A percentile compares a stretch with the other conserved stretches of the same genome.
These are phyloP conservation scores for Epinephelus coioides DNA, from an alignment of 2,797 vertebrate species.

Conservation along the genomic window DNA sequence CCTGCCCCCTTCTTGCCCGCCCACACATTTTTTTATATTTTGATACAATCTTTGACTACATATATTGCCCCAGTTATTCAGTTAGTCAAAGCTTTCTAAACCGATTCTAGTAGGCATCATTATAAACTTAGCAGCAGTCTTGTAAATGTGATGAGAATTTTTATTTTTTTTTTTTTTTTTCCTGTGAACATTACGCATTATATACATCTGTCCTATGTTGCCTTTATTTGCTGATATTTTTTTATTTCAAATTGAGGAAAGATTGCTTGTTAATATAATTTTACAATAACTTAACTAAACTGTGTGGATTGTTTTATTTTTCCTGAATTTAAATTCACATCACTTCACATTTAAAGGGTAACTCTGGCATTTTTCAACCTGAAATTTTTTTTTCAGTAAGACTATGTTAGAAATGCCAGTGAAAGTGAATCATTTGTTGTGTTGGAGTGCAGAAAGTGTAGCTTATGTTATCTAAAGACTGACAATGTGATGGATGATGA, in stretches of 20 bases:
- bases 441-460: too few species aligned
- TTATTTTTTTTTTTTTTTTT: slow-evolving; percentile 48
- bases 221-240: slow-evolving; percentile 87
- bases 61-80: slow-evolving; percentile 85
- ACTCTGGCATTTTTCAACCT: too few species aligned
- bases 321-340: neutral
- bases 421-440: too few species aligned
- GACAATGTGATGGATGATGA: too few species aligned
- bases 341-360: neutral
- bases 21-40: slow-evolving; percentile 78
- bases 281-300: slow-evolving; percentile 88
- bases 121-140: slow-evolving; percentile 84
- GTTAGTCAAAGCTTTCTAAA: slow-evolving; percentile 83
- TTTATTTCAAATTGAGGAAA: slow-evolving; percentile 88
- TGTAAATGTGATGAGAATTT: slow-evolving; percentile 84
- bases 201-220: slow-evolving; percentile 85
- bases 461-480: too few species aligned
- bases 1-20: slow-evolving; percentile 24
- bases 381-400: too few species aligned
- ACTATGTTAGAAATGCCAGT: too few species aligned
- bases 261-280: slow-evolving; percentile 90
- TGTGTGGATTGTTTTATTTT: slow-evolving; percentile 67
- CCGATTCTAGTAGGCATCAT: slow-evolving; percentile 82
- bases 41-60: slow-evolving; percentile 84
- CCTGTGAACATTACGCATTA: slow-evolving; percentile 85